Conservation (phyloP, 1,140 invertebrate species). For the Formica selysi region DNA sequence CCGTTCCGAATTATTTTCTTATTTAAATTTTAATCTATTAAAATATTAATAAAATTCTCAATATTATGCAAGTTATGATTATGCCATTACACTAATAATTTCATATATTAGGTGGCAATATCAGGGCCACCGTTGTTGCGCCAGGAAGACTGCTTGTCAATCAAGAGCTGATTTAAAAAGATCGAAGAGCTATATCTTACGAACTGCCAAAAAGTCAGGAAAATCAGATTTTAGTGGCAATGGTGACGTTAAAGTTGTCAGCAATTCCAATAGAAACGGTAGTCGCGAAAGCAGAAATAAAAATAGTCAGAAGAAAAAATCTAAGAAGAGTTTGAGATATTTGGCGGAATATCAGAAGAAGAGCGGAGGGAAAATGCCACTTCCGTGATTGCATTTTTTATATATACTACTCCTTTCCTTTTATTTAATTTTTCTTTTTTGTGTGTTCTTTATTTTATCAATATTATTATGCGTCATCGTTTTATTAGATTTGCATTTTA, state of each 20-base stretch:
- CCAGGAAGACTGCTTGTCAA: constrained; percentile 1
- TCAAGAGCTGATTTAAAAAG: constrained; percentile 1
- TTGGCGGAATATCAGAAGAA: background rate
- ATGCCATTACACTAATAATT: background rate
- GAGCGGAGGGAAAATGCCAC: background rate
- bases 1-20: background rate
- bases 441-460: background rate
- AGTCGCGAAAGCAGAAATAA: constrained; percentile 14
- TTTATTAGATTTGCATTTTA: background rate
- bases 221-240: background rate
- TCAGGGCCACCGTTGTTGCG: constrained; percentile 59
- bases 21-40: background rate
- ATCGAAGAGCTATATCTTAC: background rate
- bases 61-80: background rate
- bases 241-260: background rate
- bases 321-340: constrained; percentile 14
- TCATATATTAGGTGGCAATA: constrained; percentile 67
- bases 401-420: background rate
- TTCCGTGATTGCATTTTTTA: constrained; percentile 13
- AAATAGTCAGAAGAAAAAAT: constrained; percentile 5
- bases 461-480: background rate
- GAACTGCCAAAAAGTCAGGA: background rate
- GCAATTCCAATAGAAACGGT: constrained; percentile 22
- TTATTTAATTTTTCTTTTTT: background rate
- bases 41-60: background rate